Evolutionary conservation across 2,888 invertebrate genomes (phyloP).

Genomic region (Scaeva pyrastri): DNA sequence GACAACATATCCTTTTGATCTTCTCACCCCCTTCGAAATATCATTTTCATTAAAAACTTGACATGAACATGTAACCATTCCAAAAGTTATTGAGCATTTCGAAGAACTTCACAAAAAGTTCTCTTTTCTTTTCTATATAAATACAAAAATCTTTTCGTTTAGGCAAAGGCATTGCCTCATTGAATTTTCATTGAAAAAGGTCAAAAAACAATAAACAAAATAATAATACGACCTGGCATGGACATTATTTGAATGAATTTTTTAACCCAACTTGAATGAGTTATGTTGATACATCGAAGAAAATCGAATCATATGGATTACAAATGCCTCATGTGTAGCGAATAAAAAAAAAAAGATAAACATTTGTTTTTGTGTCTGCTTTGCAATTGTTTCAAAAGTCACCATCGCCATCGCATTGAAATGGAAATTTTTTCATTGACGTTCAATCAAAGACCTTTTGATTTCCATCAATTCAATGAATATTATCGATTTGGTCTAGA

Average conservation of each 20-base stretch:
- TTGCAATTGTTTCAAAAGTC: background rate
- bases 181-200: background rate
- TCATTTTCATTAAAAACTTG: too few species aligned
- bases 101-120: too few species aligned
- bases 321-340: background rate
- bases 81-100: too few species aligned
- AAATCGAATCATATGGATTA: conserved; percentile 1
- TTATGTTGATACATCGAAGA: background rate
- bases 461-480: background rate
- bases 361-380: background rate
- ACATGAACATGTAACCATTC: too few species aligned
- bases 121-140: background rate
- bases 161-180: background rate
- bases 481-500: conserved; percentile 8
- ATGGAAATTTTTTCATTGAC: conserved; percentile 1
- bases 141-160: background rate
- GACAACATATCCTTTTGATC: too few species aligned
- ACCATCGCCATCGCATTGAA: background rate
- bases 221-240: background rate
- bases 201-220: conserved; percentile 8
- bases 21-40: too few species aligned
- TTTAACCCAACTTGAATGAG: background rate
- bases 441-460: background rate
- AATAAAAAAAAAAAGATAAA: background rate
- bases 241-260: background rate